Conservation (phyloP, 2,797 vertebrate species). For the Sebastes diploproa region DNA sequence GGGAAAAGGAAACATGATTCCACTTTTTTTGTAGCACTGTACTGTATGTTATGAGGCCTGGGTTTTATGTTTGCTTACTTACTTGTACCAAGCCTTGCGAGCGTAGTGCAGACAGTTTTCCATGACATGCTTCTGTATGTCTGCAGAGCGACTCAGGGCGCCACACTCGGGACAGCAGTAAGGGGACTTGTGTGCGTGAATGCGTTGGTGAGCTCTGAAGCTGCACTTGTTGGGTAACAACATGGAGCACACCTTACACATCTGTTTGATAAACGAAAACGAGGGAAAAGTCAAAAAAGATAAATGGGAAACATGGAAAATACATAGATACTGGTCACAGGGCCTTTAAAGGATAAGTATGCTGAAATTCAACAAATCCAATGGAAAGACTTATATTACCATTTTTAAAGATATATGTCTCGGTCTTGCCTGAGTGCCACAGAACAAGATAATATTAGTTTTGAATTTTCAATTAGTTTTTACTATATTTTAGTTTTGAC, state of each 20-base stretch:
- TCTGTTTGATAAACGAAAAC: conserved; percentile 71
- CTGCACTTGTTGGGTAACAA: conserved; percentile 97
- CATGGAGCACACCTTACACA: conserved; percentile 93
- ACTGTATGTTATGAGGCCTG: not conserved
- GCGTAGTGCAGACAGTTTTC: conserved; percentile 97
- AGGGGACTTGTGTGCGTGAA: conserved; percentile 94
- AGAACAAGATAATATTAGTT: not conserved
- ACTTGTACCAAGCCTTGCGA: conserved; percentile 96
- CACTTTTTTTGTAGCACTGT: not conserved
- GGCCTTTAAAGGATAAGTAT: not conserved
- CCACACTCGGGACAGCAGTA: conserved; percentile 97
- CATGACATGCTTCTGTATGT: conserved; percentile 95
- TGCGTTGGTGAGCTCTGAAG: conserved; percentile 91
- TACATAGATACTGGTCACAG: not conserved
- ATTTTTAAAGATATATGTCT: not conserved
- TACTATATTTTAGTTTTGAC: too few relatives aligned
- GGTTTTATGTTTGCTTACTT: conserved; percentile 57
- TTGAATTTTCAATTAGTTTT: too few relatives aligned
- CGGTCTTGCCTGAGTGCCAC: not conserved
- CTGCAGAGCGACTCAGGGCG: conserved; percentile 88
- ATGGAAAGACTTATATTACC: not conserved
- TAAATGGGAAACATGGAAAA: not conserved
- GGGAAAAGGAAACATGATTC: not conserved
- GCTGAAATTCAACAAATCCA: not conserved
- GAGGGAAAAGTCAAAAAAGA: not conserved